Conservation (phyloP, 1,140 invertebrate genomes). For the Pogonus chalceus region DNA sequence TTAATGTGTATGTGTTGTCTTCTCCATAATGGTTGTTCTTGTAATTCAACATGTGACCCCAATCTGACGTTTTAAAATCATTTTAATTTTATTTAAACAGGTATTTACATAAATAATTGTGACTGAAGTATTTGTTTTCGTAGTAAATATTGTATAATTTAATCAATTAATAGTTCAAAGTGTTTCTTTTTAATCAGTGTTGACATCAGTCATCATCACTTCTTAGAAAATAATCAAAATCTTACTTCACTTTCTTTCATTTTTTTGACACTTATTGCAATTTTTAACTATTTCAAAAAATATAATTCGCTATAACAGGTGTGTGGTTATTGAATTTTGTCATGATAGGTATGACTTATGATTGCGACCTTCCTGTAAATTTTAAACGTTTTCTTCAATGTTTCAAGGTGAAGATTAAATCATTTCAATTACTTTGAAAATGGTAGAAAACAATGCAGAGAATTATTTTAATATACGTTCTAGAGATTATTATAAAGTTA, state of each 20-base stretch:
- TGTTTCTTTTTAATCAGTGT: too few species aligned
- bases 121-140: too few species aligned
- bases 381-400: slow-evolving; percentile 3
- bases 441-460: neutral
- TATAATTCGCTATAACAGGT: too few species aligned
- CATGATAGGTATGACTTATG: too few species aligned
- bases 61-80: slow-evolving; percentile 40
- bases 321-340: too few species aligned
- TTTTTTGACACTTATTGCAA: too few species aligned
- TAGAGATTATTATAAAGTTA: neutral
- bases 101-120: neutral
- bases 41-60: slow-evolving; percentile 48
- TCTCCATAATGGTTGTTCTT: slow-evolving; percentile 14
- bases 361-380: neutral
- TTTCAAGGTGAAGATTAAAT: slow-evolving; percentile 1
- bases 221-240: too few species aligned
- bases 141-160: too few species aligned
- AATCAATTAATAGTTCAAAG: too few species aligned
- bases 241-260: too few species aligned
- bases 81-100: neutral
- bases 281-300: too few species aligned
- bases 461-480: neutral
- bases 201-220: too few species aligned
- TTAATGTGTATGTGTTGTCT: slow-evolving; percentile 2
- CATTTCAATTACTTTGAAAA: neutral